phyloP scores from a whole-genome alignment of 2,888 invertebrate species.

The Philereme transversata region DNA sequence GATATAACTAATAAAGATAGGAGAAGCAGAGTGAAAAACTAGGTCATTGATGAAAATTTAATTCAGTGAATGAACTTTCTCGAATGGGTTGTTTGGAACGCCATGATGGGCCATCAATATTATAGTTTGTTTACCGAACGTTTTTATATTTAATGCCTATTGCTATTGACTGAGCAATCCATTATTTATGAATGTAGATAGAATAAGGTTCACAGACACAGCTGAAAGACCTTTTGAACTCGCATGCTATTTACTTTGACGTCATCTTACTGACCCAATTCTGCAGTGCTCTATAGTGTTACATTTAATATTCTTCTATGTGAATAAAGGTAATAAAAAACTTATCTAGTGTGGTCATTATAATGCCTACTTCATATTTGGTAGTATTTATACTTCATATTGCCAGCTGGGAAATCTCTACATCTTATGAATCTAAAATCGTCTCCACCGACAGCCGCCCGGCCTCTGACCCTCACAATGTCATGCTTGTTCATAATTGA shows the following conservation, averaged over 20 bases:
- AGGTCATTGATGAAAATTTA: conserved; percentile 47
- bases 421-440: not conserved
- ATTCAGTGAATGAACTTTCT: conserved; percentile 52
- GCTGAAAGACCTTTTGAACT: not conserved
- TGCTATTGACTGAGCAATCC: conserved; percentile 6
- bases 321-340: not conserved
- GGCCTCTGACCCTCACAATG: too few species aligned
- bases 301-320: not conserved
- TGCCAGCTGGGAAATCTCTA: not conserved
- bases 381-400: not conserved
- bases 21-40: conserved; percentile 33
- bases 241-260: conserved; percentile 36
- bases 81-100: conserved; percentile 62
- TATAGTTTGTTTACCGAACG: conserved; percentile 30
- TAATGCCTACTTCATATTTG: too few species aligned
- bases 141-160: conserved; percentile 22
- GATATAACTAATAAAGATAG: conserved; percentile 8
- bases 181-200: conserved; percentile 8
- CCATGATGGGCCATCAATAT: conserved; percentile 42
- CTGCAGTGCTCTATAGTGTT: conserved; percentile 3
- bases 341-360: too few species aligned
- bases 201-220: not conserved
- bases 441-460: too few species aligned
- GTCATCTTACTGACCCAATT: conserved; percentile 34
- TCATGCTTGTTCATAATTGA: too few species aligned